Conservation (phyloP, 2,888 invertebrate species). For the Tipula unca region DNA sequence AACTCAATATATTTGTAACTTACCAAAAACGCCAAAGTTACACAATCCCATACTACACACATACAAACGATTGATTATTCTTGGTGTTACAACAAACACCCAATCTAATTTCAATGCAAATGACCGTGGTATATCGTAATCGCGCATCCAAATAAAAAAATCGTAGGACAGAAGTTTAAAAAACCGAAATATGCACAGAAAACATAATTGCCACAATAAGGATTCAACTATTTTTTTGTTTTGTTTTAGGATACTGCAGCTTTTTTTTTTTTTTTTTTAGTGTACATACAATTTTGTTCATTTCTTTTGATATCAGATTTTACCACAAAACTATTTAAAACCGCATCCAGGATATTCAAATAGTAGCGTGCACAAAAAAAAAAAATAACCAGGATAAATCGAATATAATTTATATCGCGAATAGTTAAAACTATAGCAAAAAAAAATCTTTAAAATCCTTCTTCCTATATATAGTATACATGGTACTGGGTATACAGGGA, state of each 20-base stretch:
- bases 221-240: neutral
- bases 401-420: slow-evolving; percentile 14
- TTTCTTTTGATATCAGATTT: slow-evolving; percentile 8
- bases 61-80: neutral
- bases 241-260: neutral
- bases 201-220: slow-evolving; percentile 4
- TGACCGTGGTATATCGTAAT: neutral
- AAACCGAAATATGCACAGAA: neutral
- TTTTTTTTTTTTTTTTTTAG: neutral
- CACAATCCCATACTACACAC: neutral
- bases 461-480: neutral
- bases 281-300: slow-evolving; percentile 1
- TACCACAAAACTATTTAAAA: neutral
- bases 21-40: neutral
- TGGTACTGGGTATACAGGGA: neutral
- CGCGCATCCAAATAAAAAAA: neutral
- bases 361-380: neutral
- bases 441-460: slow-evolving; percentile 9
- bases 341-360: slow-evolving; percentile 14
- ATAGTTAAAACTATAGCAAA: neutral
- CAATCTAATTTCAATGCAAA: neutral
- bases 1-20: neutral
- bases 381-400: neutral
- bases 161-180: neutral
- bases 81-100: neutral